Evolutionary conservation across 1,140 invertebrate genomes (phyloP), one percentile per base, ranked within the genome.

Genomic region (Patella vulgata): DNA sequence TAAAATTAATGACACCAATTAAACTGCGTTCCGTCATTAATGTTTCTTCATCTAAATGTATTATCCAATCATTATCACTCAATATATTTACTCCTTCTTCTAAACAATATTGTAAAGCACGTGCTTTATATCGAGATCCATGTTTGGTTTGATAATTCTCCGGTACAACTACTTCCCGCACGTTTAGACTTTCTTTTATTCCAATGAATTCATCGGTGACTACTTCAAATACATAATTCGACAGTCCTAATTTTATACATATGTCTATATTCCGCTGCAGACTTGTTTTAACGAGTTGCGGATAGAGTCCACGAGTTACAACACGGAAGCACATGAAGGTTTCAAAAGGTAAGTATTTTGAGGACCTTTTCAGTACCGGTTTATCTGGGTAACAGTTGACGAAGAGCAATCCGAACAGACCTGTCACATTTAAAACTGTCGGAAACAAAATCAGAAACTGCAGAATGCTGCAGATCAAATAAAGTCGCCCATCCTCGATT

Each of bases 161-260:
- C 31, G 95, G 95, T 3, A 97, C 94, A 8, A 97, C 92, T 3
- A 96, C 88, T 84, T 96, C 93, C 52, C 92, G 86, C 12, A 89
- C 82, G 3, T 92, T 87, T 60, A 91, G 87, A 55, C 90, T 87
- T 77, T 93, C 89, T 25, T 88, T 86, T 2, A 90, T 85, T 68
- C 91, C 89, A 25, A 97, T 70, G 17, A 89, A 87, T 84, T 95
- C 96, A 79, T 99, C 97, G 17, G 95, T 96, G 0, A 98, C 96
- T 23, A 99, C 94, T 88, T 99, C 96, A 70, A 98, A 92, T 60
- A 97, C 90, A 77, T 98, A 99, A 82, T 98, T 97, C 81, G 97
- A 94, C 47, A 98, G 84, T 5, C 95, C 95, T 1, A 93, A 91
- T 78, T 95, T 92, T 52, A 91, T 85, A 77, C 96, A 98, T 47